Evolutionary conservation across 2,113 vertebrate species (phyloP).

Genomic region (Redunca redunca): DNA sequence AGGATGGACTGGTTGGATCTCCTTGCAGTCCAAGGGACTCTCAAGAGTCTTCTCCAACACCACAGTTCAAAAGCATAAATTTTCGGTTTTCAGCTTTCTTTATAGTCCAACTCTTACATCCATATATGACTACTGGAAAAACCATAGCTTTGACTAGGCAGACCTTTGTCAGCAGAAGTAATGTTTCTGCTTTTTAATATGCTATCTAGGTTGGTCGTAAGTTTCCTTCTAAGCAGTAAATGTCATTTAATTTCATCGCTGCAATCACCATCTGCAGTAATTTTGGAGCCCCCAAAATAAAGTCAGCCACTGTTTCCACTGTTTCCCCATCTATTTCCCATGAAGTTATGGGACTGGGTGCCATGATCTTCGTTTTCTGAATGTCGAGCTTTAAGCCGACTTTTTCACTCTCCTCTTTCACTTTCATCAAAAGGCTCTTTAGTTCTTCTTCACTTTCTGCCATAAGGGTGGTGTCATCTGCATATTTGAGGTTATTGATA

Average conservation of each 20-base stretch:
- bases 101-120: not conserved
- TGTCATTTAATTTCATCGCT: not conserved
- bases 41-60: not conserved
- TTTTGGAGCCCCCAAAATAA: not conserved
- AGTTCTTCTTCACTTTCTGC: not conserved
- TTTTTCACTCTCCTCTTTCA: not conserved
- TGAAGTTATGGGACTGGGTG: not conserved
- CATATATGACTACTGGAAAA: not conserved
- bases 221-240: not conserved
- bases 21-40: not conserved
- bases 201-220: not conserved
- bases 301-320: not conserved
- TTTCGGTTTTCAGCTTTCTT: accelerated
- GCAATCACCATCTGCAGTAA: not conserved
- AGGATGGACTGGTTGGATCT: not conserved
- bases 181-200: not conserved
- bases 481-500: not conserved
- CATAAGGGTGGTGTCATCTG: not conserved
- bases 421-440: not conserved
- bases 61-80: not conserved
- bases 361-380: not conserved
- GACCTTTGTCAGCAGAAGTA: not conserved
- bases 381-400: not conserved
- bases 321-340: not conserved
- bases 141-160: accelerated